A percentile compares a stretch with the other conserved stretches of the same genome.
Evolutionary conservation across 2,113 vertebrate species (phyloP).

Genomic region (Lycocorax pyrrhopterus): DNA sequence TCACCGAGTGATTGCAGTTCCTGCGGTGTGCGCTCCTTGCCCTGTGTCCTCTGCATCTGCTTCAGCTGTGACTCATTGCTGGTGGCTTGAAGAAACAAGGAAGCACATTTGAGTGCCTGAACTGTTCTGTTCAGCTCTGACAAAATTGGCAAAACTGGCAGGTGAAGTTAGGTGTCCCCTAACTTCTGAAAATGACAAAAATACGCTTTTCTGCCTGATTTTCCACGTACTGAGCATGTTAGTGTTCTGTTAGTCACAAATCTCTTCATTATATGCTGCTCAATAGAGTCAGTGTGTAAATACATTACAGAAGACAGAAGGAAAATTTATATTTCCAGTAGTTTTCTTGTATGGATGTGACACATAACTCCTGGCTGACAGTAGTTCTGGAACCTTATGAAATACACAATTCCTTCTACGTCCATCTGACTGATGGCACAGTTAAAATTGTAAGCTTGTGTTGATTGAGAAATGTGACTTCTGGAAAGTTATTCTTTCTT

Average conservation of each 20-base stretch:
- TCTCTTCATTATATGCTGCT: background rate
- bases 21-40: background rate
- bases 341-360: background rate
- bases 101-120: background rate
- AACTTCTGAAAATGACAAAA: background rate
- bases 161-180: background rate
- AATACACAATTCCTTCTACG: background rate
- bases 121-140: background rate
- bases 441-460: background rate
- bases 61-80: background rate
- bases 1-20: background rate
- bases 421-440: constrained; percentile 31
- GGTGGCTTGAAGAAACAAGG: background rate
- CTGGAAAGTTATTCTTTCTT: constrained; percentile 16
- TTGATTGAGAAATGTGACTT: constrained; percentile 35
- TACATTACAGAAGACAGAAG: background rate
- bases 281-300: background rate
- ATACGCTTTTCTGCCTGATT: background rate
- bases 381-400: constrained; percentile 27
- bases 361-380: constrained; percentile 3
- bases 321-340: constrained; percentile 17
- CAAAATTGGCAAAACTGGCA: background rate
- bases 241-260: background rate
- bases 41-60: background rate
- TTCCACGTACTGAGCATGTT: background rate